phyloP scores from a whole-genome alignment of 2,113 vertebrate genomes.

The Neogobius melanostomus region DNA sequence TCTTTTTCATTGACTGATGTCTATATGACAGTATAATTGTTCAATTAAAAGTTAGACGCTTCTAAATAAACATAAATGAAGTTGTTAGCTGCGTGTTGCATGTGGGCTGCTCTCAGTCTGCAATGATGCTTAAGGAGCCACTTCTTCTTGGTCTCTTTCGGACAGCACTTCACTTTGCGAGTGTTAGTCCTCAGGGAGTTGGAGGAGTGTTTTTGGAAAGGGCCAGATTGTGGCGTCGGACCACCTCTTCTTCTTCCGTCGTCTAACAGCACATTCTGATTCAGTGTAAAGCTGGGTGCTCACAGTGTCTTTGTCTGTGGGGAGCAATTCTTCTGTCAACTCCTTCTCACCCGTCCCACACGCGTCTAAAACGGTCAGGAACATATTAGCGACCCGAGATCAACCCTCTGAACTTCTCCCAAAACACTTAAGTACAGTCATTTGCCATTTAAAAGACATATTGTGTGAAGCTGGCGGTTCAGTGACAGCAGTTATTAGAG shows the following conservation, averaged over 20 bases:
- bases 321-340: background rate
- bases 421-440: background rate
- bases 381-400: background rate
- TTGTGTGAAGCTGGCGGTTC: background rate
- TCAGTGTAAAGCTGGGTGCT: background rate
- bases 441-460: conserved; percentile 5
- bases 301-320: background rate
- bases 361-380: background rate
- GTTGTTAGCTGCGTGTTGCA: too few species aligned
- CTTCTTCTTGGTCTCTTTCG: too few species aligned
- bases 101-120: too few species aligned
- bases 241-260: background rate
- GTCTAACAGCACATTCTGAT: background rate
- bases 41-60: too few species aligned
- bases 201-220: too few species aligned
- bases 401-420: background rate
- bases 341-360: background rate
- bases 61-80: too few species aligned
- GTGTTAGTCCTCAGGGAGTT: too few species aligned
- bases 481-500: conserved; percentile 1
- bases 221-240: background rate
- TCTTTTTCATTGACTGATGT: too few species aligned
- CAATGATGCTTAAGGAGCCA: too few species aligned
- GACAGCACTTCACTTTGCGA: too few species aligned
- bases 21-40: too few species aligned